Base-by-base conservation (phyloP, 1,140 invertebrate species). In the Drosophila auraria region DNA sequence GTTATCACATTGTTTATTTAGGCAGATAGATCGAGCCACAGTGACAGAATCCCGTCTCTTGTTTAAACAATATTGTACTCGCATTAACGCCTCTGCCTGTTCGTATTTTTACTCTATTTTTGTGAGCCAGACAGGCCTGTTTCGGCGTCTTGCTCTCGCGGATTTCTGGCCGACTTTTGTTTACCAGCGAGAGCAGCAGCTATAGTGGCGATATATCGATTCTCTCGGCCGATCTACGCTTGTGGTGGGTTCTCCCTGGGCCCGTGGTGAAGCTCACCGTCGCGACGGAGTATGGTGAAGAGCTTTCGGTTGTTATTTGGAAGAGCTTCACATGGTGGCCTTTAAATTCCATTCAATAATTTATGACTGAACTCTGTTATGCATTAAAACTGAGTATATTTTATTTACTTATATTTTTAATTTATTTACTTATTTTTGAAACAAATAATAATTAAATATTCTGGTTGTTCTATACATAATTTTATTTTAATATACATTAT, bases 1-100 rank as follows among this genome's bases (percentile, higher is more conserved):
- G 84, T 87, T 87, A 87, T 87, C 83, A 87, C 79, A 58, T 66
- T 87, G 76, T 87, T 71, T 87, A 47, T 77, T 82, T 90, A 79
- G 71, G 79, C 86, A 90, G 86, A 90, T 90, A 90, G 82, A 86
- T 90, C 64, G 64, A 68, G 63, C 36, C 51, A 17, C 47, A 40
- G 65, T 42, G 20, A 60, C 69, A 62, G 27, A 73, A 74, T 56
- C 58, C 47, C 45, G 64, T 78, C 75, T 78, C 74, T 78, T 78
- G 75, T 78, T 69, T 57, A 78, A 78, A 78, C 63, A 78, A 50
- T 69, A 60, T 73, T 66, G 30, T 76, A 66, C 47, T 40, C 65
- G 58, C 66, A 68, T 78, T 78, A 78, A 78, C 75, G 76, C 65
- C 65, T 65, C 33, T 57, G 45, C 25, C 33, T 57, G 33, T 33